These are phyloP conservation scores for Melieria crassipennis DNA, from an alignment of 2,888 invertebrate genomes.

Conservation along the genomic window DNA sequence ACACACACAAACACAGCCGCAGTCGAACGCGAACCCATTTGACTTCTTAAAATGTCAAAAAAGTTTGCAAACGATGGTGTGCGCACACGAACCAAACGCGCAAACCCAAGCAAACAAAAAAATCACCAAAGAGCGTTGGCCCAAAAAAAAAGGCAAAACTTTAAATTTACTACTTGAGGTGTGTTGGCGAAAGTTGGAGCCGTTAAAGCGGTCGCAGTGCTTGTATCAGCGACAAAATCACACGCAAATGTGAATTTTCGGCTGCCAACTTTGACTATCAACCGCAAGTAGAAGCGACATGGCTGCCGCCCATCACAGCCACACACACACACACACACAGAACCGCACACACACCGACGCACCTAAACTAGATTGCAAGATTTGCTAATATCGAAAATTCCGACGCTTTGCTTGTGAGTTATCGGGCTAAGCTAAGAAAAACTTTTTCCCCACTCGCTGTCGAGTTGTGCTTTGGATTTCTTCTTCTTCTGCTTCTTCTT, in stretches of 20 bases:
- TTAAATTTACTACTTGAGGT: slow-evolving; percentile 11
- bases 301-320: not conserved
- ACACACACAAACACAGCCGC: too few relatives aligned
- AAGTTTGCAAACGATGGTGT: slow-evolving; percentile 16
- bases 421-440: too few relatives aligned
- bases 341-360: not conserved
- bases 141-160: slow-evolving; percentile 9
- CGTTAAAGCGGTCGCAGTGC: not conserved
- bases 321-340: not conserved
- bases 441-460: too few relatives aligned
- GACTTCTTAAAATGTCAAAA: slow-evolving; percentile 27
- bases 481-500: too few relatives aligned
- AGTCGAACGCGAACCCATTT: not conserved
- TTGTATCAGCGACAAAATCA: not conserved
- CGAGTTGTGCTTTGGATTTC: too few relatives aligned
- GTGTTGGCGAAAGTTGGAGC: not conserved
- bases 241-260: not conserved
- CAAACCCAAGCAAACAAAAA: slow-evolving; percentile 1
- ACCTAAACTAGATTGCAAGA: too few relatives aligned
- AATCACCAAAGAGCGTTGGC: not conserved
- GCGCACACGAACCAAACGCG: slow-evolving; percentile 3
- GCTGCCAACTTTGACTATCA: not conserved
- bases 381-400: slow-evolving; percentile 28
- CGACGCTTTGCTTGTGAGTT: not conserved
- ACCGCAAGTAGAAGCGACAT: not conserved